These are phyloP conservation scores for Nematostella vectensis DNA, from an alignment of 92 coral and sea anemone species.

Conservation along the genomic window DNA sequence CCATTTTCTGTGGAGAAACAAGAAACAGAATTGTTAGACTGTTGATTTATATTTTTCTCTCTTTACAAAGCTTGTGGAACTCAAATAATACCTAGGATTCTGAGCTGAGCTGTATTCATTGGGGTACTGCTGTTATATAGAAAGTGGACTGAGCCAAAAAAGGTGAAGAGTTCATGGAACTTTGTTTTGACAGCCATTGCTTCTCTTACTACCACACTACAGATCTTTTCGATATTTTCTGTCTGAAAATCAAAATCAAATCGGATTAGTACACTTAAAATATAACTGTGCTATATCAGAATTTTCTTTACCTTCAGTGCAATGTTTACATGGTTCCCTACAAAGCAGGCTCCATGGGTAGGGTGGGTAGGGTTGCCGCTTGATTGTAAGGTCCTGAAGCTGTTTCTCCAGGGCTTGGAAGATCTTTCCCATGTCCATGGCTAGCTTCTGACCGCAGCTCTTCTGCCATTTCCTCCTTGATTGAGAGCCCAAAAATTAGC, in stretches of 20 bases:
- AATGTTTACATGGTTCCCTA: slow-evolving; percentile 1
- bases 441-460: neutral
- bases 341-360: neutral
- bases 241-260: neutral
- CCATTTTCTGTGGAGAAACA: neutral
- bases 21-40: neutral
- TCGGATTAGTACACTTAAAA: neutral
- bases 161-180: neutral
- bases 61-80: neutral
- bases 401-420: neutral
- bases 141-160: neutral
- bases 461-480: neutral
- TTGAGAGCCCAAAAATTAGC: too few species aligned
- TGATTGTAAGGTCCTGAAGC: neutral
- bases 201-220: neutral
- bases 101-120: neutral
- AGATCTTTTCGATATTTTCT: neutral
- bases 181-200: neutral
- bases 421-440: neutral
- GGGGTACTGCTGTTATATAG: slow-evolving; percentile 3
- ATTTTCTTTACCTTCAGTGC: neutral
- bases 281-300: too few species aligned
- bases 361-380: slow-evolving; percentile 4
- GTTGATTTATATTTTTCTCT: too few species aligned
- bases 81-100: neutral